Conservation (phyloP, 64 coral and sea anemone genomes). For the Montipora cactus region DNA sequence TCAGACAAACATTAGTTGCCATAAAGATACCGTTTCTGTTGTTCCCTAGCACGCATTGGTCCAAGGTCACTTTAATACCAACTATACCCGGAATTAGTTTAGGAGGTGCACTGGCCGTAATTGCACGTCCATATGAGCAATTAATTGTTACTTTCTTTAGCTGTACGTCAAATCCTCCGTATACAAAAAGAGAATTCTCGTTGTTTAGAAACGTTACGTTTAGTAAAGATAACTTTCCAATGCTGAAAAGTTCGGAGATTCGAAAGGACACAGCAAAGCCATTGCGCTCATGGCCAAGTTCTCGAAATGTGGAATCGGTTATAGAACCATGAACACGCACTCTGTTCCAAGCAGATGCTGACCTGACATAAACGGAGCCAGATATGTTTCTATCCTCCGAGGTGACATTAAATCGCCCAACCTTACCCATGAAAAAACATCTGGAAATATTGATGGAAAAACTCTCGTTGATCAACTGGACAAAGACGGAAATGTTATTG, state of each 20-base stretch:
- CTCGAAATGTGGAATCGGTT: not conserved
- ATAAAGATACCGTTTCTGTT: not conserved
- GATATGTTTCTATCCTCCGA: not conserved
- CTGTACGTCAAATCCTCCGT: not conserved
- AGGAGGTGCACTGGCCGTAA: not conserved
- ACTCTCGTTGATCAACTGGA: not conserved
- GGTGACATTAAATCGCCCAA: not conserved
- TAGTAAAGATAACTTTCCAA: not conserved
- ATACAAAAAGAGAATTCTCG: constrained; percentile 3
- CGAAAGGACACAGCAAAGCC: not conserved
- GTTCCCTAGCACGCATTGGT: not conserved
- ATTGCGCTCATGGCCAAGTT: not conserved
- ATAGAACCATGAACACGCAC: not conserved
- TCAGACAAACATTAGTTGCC: not conserved
- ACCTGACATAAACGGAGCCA: not conserved
- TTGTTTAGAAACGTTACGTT: not conserved
- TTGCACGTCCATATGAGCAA: not conserved
- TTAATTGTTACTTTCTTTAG: not conserved
- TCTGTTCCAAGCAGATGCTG: not conserved
- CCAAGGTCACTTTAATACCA: not conserved
- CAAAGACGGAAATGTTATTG: not conserved
- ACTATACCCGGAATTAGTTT: not conserved
- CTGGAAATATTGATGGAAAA: not conserved
- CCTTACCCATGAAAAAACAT: not conserved
- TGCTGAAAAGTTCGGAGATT: not conserved